Evolutionary conservation across 2,888 invertebrate genomes (phyloP), one percentile per base, ranked within the genome.

Genomic region (Biston betularia): DNA sequence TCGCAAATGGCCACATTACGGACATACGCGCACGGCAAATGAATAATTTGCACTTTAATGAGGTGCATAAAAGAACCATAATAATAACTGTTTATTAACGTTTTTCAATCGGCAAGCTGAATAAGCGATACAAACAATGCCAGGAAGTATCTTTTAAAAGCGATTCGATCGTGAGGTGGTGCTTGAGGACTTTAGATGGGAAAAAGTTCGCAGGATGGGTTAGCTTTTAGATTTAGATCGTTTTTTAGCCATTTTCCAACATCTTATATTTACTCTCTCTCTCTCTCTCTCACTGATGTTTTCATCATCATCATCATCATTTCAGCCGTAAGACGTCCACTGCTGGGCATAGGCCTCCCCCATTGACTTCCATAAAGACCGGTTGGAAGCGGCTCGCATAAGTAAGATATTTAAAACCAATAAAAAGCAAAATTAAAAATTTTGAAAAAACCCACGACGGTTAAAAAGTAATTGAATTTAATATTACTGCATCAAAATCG

Each of bases 101-200:
- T 68, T 74, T 75, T 79, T 73, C 78, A 80, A 84, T 85, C 75
- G 79, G 80, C 78, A 73, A 79, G 74, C 78, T 74, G 78, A 76
- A 74, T 75, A 78, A 80, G 74, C 77, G 75, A 68, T 69, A 68
- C 69, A 78, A 79, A 87, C 87, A 88, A 88, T 84, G 81, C 73
- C 84, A 86, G 87, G 85, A 86, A 86, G 79, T 63, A 60, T 63
- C 45, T 50, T 70, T 69, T 54, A 38, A 74, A 65, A 54, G 59
- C 49, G 44, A 46, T 40, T 35, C 53, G 45, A 46, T 56, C 62
- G 66, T 45, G 50, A 52, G 66, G 12, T 54, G 58, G 48, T 42
- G 53, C 44, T 46, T 35, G 54, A 55, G 11, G 14, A 46, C 44
- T 45, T 15, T 0, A 44, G 50, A 40, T 45, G 1, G 45, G n/a